phyloP scores from a whole-genome alignment of 2,113 vertebrate species.

The Phalacrocorax aristotelis region DNA sequence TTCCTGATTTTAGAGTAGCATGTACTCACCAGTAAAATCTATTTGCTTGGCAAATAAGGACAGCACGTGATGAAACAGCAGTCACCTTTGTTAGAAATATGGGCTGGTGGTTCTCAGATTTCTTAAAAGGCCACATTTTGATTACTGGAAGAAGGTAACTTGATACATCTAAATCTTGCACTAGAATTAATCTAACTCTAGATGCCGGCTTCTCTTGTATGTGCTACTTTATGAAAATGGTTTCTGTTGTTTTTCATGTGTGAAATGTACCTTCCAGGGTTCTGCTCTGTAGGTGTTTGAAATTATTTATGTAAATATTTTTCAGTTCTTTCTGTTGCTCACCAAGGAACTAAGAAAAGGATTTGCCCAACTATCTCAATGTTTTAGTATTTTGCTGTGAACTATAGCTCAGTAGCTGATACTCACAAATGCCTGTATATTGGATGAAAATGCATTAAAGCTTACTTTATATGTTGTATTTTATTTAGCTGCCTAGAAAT shows the following conservation, averaged over 20 bases:
- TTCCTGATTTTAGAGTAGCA: neutral
- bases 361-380: neutral
- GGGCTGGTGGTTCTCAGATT: neutral
- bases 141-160: neutral
- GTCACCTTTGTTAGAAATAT: neutral
- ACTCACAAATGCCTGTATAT: constrained; percentile 32
- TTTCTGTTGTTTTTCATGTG: neutral
- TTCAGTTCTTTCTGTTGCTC: neutral
- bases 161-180: neutral
- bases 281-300: neutral
- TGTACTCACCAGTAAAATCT: neutral
- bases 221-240: neutral
- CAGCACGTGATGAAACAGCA: neutral
- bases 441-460: constrained; percentile 41
- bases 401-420: constrained; percentile 54
- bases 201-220: neutral
- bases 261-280: neutral
- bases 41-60: neutral
- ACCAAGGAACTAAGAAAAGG: neutral
- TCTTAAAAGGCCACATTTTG: neutral
- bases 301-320: neutral
- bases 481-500: neutral
- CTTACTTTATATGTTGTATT: constrained; percentile 20
- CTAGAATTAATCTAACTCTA: neutral
- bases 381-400: neutral